Percentiles rank a stretch among this genome's conserved stretches.
Conservation (phyloP, 2,113 vertebrate genomes). For the Silurus meridionalis region DNA sequence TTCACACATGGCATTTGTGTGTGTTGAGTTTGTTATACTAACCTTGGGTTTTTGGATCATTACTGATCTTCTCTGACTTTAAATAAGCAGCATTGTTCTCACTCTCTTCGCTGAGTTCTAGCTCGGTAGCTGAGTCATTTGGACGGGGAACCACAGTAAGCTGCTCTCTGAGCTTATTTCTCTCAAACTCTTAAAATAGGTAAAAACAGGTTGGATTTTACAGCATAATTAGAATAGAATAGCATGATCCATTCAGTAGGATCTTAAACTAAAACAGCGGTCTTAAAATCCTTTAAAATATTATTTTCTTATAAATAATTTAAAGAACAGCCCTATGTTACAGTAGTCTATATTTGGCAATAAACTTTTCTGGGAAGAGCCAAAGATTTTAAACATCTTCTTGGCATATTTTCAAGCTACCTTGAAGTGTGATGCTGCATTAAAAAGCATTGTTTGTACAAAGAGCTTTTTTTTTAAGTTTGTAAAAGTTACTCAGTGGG, state of each 20-base stretch:
- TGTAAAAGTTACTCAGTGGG: conserved; percentile 46
- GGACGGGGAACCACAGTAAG: conserved; percentile 49
- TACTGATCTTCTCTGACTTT: neutral
- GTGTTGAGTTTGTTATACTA: conserved; percentile 36
- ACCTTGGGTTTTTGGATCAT: conserved; percentile 36
- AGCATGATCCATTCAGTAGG: neutral
- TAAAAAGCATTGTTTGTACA: neutral
- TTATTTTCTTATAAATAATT: neutral
- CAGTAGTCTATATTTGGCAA: neutral
- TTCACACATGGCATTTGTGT: neutral
- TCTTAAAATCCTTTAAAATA: neutral
- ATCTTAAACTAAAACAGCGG: neutral
- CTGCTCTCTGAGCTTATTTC: conserved; percentile 64
- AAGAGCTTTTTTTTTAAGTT: conserved; percentile 20
- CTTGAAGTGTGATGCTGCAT: neutral
- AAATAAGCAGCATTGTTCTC: conserved; percentile 52
- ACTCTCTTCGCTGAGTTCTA: conserved; percentile 74
- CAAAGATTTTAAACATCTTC: neutral
- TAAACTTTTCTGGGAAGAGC: neutral
- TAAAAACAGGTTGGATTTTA: neutral
- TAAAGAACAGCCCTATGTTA: neutral
- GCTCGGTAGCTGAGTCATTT: conserved; percentile 60
- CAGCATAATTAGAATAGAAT: neutral
- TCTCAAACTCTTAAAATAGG: conserved; percentile 62
- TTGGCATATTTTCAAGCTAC: neutral